These are phyloP conservation scores for Vidua chalybeata DNA, from an alignment of 2,113 vertebrate genomes.

Conservation along the genomic window DNA sequence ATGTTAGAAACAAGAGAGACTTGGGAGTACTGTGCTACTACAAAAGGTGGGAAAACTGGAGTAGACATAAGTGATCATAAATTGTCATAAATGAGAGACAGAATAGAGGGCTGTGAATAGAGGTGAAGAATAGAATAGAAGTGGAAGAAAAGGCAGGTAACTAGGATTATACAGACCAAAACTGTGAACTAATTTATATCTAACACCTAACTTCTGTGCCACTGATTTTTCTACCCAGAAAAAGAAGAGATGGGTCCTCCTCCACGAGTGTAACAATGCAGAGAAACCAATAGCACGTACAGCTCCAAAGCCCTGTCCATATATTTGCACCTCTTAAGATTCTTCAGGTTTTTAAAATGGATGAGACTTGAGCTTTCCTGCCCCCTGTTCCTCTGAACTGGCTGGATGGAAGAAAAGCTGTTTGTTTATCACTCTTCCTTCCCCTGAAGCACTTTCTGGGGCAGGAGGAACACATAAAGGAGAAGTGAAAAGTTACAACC, in stretches of 20 bases:
- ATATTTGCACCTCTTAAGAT: background rate
- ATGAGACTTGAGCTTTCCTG: background rate
- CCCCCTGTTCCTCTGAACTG: background rate
- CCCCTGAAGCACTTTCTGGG: background rate
- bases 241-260: background rate
- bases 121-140: too few species aligned
- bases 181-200: background rate
- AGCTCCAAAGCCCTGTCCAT: background rate
- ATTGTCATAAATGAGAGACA: background rate
- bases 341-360: background rate
- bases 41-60: background rate
- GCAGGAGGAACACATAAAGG: background rate
- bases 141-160: background rate
- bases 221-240: background rate
- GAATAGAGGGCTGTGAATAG: background rate
- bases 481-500: slow-evolving; percentile 37
- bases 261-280: background rate
- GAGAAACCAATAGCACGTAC: fast-evolving
- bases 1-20: background rate
- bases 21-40: background rate
- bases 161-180: background rate
- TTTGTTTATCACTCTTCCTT: background rate
- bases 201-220: background rate
- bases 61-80: background rate
- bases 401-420: background rate